Conservation (phyloP, 2,113 vertebrate genomes). For the Leptodactylus fuscus region DNA sequence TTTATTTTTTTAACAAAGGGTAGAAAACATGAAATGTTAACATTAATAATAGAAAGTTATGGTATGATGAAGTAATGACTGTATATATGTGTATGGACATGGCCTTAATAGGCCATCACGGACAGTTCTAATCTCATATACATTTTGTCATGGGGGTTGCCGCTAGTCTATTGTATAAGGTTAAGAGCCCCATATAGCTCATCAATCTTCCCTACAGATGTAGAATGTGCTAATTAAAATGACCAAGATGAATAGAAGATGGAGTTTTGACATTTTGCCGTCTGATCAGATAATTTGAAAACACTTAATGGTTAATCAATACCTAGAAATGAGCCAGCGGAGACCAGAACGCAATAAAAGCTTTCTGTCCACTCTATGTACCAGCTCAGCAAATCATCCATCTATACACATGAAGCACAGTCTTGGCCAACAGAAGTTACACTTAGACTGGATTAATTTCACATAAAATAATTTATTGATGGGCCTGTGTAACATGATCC, state of each 20-base stretch:
- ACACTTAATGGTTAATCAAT: slow-evolving; percentile 34
- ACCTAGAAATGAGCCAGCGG: slow-evolving; percentile 2
- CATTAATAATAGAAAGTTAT: no score
- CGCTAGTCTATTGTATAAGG: neutral
- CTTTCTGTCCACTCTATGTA: neutral
- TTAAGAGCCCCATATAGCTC: neutral
- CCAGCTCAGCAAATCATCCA: neutral
- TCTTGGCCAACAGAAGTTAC: neutral
- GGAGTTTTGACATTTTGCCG: neutral
- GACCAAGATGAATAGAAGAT: neutral
- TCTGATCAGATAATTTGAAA: neutral
- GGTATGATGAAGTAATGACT: no score
- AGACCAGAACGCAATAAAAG: neutral
- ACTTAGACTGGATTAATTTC: neutral
- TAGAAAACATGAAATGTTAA: no score
- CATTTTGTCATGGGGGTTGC: neutral
- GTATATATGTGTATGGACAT: no score
- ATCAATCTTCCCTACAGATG: neutral
- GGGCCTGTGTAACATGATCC: neutral
- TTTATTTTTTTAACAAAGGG: no score
- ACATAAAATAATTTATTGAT: neutral
- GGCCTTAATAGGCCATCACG: no score
- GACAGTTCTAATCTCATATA: neutral
- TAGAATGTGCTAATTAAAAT: neutral
- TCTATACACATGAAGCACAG: neutral